phyloP scores from a whole-genome alignment of 1,140 invertebrate genomes.

The Drosophila sucinea region DNA sequence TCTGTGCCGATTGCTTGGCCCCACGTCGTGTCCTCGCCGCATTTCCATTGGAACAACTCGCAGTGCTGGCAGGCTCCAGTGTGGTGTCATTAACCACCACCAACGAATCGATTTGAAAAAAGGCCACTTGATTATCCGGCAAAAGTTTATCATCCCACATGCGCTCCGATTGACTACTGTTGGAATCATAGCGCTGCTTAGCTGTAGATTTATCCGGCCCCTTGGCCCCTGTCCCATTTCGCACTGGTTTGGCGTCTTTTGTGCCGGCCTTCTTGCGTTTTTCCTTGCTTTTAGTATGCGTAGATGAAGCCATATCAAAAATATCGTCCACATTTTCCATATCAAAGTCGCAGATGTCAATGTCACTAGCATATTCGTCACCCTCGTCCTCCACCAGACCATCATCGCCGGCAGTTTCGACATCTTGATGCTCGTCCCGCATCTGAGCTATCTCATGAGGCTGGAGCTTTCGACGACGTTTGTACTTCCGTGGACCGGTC shows the following conservation, averaged over 20 bases:
- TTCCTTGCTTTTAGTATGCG: conserved; percentile 51
- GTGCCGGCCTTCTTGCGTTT: conserved; percentile 43
- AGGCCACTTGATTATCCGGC: conserved; percentile 37
- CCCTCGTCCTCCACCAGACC: conserved; percentile 48
- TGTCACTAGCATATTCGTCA: conserved; percentile 67
- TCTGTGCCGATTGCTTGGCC: conserved; percentile 28
- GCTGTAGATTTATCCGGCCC: conserved; percentile 12
- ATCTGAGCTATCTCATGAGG: conserved; percentile 85
- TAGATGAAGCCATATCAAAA: conserved; percentile 80
- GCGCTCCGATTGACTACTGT: conserved; percentile 64
- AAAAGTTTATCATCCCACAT: conserved; percentile 75
- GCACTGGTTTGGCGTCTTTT: conserved; percentile 24
- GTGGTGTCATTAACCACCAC: conserved; percentile 66
- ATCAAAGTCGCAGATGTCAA: conserved; percentile 76
- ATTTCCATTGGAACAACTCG: not conserved
- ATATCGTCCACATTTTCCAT: conserved; percentile 82
- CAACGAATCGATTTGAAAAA: conserved; percentile 73
- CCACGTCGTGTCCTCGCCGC: conserved; percentile 31
- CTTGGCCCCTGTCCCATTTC: conserved; percentile 44
- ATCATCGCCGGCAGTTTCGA: conserved; percentile 32
- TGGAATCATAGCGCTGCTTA: conserved; percentile 61
- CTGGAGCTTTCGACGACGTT: conserved; percentile 89
- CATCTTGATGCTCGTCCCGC: conserved; percentile 64
- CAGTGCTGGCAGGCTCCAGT: conserved; percentile 38
- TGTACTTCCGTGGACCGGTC: conserved; percentile 91